Conservation (phyloP, 2,797 vertebrate species). For the Morelia viridis region DNA sequence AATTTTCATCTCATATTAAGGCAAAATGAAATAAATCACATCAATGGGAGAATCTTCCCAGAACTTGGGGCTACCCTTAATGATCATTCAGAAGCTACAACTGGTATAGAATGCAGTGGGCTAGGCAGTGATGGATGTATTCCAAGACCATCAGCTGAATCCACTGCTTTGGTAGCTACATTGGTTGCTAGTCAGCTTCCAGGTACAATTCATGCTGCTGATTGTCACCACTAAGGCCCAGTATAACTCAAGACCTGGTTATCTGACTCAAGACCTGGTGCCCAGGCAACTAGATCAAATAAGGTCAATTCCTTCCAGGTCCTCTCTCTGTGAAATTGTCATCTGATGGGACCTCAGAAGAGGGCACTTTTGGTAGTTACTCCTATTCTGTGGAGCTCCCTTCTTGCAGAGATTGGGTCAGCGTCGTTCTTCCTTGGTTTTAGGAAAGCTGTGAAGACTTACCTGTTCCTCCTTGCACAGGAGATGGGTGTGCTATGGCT, state of each 20-base stretch:
- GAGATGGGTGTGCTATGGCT: not conserved
- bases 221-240: not conserved
- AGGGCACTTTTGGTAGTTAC: not conserved
- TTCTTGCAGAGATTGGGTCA: not conserved
- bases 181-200: not conserved
- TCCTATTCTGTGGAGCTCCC: not conserved
- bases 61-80: not conserved
- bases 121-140: not conserved
- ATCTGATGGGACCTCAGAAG: not conserved
- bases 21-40: not conserved
- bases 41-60: not conserved
- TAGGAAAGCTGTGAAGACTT: not conserved
- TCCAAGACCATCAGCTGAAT: not conserved
- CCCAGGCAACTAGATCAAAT: not conserved
- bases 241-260: too few species aligned
- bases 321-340: not conserved
- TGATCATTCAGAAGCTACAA: not conserved
- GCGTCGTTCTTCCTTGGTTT: not conserved
- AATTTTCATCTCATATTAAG: not conserved
- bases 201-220: not conserved
- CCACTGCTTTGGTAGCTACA: not conserved
- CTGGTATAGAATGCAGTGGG: not conserved
- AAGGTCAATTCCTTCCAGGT: not conserved
- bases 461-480: not conserved
- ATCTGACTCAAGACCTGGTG: not conserved